Evolutionary conservation across 2,888 invertebrate species (phyloP), one percentile per base, ranked within the genome.

Genomic region (Temnothorax rugatulus): DNA sequence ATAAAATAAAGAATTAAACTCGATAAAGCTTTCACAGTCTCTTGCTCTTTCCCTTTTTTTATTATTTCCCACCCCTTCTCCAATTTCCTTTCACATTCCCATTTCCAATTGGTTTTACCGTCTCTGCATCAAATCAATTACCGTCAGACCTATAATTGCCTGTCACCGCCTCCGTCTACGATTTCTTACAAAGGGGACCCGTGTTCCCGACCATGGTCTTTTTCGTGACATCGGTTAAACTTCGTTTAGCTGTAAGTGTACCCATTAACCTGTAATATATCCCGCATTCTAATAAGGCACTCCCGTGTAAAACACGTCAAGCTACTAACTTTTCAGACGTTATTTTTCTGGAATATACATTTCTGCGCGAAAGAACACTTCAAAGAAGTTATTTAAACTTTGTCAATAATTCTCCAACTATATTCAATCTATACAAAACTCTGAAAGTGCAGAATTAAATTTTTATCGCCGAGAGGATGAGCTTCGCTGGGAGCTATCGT

Each of bases 31-130:
- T 79, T 71, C 44, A 41, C 41, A 34, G 15, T 34, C 77, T 34
- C 77, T 83, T 79, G 77, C 84, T 83, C 75, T 88, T 84, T 85
- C 82, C 64, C 73, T 83, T 84, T 75, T 83, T 84, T 84, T 82
- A 84, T 79, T 82, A 79, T 71, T 69, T 86, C 74, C 57, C 76
- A 29, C 44, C 73, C 68, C 73, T 69, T 61, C 63, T 63, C 76
- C 63, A 38, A 52, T 69, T 64, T 47, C 82, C 61, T 50, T 59
- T 69, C 63, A 54, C 84, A 44, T 76, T 71, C 61, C 52, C 34
- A 25, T 82, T 66, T 69, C 61, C 76, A 69, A 69, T 73, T 76
- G 71, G 79, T 83, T 59, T 66, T 50, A 57, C 81, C 82, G 76
- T 83, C 79, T 64, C 79, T 38, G 79, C 79, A 81, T 81, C 79